Evolutionary conservation across 2,113 vertebrate species (phyloP).

Genomic region (Dunckerocampus dactyliophorus): DNA sequence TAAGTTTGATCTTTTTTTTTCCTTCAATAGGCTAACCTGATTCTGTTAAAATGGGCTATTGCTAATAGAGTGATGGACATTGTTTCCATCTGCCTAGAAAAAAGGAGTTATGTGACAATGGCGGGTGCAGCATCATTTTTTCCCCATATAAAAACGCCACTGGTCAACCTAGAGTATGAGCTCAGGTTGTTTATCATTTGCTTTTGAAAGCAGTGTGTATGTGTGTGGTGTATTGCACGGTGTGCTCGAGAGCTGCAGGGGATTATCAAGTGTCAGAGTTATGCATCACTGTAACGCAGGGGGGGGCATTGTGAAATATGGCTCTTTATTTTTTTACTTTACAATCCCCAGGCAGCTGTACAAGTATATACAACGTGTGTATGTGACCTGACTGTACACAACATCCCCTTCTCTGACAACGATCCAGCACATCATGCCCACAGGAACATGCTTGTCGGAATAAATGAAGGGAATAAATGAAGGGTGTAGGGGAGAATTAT

Average conservation of each 20-base stretch:
- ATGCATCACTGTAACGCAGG: constrained; percentile 60
- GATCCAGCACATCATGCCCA: constrained; percentile 30
- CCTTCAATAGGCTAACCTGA: too few relatives aligned
- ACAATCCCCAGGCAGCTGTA: constrained; percentile 38
- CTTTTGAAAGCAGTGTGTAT: constrained; percentile 25
- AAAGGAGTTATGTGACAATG: too few relatives aligned
- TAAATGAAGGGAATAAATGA: constrained; percentile 29
- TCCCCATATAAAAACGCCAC: neutral
- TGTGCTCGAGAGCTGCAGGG: constrained; percentile 51
- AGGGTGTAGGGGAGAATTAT: constrained; percentile 32
- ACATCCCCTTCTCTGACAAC: constrained; percentile 20
- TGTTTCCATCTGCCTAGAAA: too few relatives aligned
- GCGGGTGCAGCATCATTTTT: neutral
- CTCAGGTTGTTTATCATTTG: constrained; percentile 30
- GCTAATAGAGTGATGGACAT: too few relatives aligned
- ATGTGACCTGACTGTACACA: constrained; percentile 23
- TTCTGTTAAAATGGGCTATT: too few relatives aligned
- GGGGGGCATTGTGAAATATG: constrained; percentile 63
- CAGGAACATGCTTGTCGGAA: constrained; percentile 30
- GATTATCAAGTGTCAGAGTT: constrained; percentile 69
- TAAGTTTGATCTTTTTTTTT: too few relatives aligned
- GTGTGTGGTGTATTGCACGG: constrained; percentile 17
- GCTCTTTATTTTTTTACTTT: constrained; percentile 48
- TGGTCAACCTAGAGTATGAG: neutral
- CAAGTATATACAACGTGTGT: constrained; percentile 14